Conservation (phyloP, 2,113 vertebrate species). For the Lamprologus lemairii region DNA sequence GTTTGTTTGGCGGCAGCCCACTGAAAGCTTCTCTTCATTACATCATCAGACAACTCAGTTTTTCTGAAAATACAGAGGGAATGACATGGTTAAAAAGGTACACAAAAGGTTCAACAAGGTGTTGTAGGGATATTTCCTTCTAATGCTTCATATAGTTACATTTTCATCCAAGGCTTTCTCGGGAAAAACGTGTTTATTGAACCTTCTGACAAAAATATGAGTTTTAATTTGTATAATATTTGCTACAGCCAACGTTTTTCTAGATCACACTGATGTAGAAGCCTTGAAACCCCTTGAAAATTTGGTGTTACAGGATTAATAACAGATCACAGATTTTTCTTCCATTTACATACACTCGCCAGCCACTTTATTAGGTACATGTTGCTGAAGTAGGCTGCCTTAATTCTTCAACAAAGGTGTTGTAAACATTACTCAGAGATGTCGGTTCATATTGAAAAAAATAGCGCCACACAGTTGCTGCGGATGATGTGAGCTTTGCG, state of each 20-base stretch:
- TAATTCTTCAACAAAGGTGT: not conserved
- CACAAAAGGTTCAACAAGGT: not conserved
- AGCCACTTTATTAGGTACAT: not conserved
- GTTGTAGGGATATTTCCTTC: not conserved
- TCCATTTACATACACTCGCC: accelerated
- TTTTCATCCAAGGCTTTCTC: not conserved
- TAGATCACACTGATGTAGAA: not conserved
- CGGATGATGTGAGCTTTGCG: not conserved
- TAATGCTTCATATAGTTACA: not conserved
- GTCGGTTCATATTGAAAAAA: not conserved
- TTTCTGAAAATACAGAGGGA: not conserved
- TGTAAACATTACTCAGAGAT: not conserved
- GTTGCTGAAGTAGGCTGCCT: accelerated
- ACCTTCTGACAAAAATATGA: not conserved
- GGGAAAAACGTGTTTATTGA: not conserved
- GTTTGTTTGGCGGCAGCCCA: not conserved
- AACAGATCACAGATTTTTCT: not conserved
- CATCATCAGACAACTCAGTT: not conserved
- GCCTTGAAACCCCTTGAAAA: not conserved
- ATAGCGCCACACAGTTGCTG: accelerated
- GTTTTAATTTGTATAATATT: not conserved
- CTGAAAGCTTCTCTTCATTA: not conserved
- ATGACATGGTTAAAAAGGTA: not conserved
- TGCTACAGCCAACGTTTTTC: not conserved
- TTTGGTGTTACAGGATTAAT: not conserved